These are phyloP conservation scores for Apantesis nais DNA, from an alignment of 2,888 invertebrate species.

Conservation along the genomic window DNA sequence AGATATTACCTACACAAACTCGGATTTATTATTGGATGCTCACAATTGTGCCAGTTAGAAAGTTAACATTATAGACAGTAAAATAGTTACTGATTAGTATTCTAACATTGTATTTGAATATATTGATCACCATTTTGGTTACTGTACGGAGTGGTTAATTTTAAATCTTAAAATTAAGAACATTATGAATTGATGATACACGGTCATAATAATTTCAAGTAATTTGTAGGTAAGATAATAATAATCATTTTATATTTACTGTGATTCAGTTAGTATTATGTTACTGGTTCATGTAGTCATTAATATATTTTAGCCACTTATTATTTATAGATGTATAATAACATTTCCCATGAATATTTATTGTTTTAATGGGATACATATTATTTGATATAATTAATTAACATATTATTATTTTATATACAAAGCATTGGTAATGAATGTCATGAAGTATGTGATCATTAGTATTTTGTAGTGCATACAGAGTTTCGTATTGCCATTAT, in stretches of 20 bases:
- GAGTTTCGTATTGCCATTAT: conserved; percentile 40
- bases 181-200: conserved; percentile 51
- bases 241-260: conserved; percentile 72
- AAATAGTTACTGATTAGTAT: conserved; percentile 70
- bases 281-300: conserved; percentile 61
- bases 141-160: conserved; percentile 44
- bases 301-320: conserved; percentile 58
- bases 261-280: conserved; percentile 79
- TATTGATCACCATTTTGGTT: conserved; percentile 60
- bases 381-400: conserved; percentile 45
- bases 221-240: conserved; percentile 53
- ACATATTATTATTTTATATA: conserved; percentile 25
- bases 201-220: conserved; percentile 68
- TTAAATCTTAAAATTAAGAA: conserved; percentile 49
- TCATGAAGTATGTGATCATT: conserved; percentile 33
- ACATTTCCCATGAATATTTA: conserved; percentile 38
- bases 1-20: conserved; percentile 56
- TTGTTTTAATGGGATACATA: conserved; percentile 45
- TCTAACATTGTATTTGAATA: conserved; percentile 59
- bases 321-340: conserved; percentile 48
- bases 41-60: conserved; percentile 83
- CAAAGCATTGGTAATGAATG: conserved; percentile 31
- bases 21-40: conserved; percentile 71
- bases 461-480: conserved; percentile 19
- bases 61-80: conserved; percentile 69